A percentile compares a stretch with the other conserved stretches of the same genome.
Conservation (phyloP, 2,888 invertebrate genomes). For the Nephrotoma flavescens region DNA sequence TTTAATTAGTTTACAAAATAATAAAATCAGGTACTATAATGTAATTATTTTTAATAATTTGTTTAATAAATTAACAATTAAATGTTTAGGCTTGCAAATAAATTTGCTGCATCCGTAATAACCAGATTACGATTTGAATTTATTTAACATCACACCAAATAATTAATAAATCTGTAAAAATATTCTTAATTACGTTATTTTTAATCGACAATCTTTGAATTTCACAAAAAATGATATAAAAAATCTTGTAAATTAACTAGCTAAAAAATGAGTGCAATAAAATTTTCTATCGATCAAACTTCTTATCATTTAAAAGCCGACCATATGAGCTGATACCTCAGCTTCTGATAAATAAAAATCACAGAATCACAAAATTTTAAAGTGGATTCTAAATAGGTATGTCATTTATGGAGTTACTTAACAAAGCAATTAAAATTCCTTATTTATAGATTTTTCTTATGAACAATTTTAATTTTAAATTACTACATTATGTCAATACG, state of each 20-base stretch:
- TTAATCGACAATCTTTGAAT: background rate
- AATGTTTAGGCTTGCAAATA: background rate
- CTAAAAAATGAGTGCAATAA: background rate
- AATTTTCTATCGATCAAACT: background rate
- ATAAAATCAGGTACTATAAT: background rate
- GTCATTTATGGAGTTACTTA: background rate
- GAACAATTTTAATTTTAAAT: background rate
- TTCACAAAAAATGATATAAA: background rate
- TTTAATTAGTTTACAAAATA: background rate
- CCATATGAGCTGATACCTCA: no score
- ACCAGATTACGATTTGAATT: background rate
- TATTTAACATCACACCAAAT: background rate
- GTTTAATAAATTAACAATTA: background rate
- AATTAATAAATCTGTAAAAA: background rate
- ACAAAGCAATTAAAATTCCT: background rate
- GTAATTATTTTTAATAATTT: background rate
- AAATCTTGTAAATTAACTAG: background rate
- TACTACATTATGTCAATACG: background rate
- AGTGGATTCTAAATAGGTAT: background rate
- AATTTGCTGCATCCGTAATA: background rate
- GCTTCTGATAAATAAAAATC: no score
- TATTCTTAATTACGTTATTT: background rate
- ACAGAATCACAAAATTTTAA: background rate
- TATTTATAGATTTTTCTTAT: background rate
- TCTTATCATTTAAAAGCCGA: background rate